Conservation (phyloP, 2,888 invertebrate genomes). For the Physocephala rufipes region DNA sequence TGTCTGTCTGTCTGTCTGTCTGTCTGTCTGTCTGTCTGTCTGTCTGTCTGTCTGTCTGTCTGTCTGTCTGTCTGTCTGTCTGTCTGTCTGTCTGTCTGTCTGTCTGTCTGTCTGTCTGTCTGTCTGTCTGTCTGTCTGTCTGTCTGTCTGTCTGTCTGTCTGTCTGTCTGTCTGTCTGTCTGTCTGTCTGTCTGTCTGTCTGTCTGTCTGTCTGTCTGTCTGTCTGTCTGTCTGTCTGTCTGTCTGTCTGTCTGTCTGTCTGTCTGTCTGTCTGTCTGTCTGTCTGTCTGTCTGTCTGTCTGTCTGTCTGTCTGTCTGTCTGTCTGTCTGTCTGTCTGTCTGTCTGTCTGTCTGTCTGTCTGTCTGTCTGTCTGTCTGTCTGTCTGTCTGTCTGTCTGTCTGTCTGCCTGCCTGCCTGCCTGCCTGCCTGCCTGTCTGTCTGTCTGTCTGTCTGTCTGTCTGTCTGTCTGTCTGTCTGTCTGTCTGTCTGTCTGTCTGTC, state of each 20-base stretch:
- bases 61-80: slow-evolving; percentile 20
- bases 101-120: slow-evolving; percentile 20
- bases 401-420: too few species aligned
- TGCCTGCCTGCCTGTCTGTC: too few species aligned
- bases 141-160: slow-evolving; percentile 20
- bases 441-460: slow-evolving; percentile 20
- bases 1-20: slow-evolving; percentile 20
- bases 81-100: slow-evolving; percentile 20
- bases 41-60: slow-evolving; percentile 20
- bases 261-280: slow-evolving; percentile 20
- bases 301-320: slow-evolving; percentile 20
- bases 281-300: slow-evolving; percentile 20
- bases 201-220: slow-evolving; percentile 20
- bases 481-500: slow-evolving; percentile 20
- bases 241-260: slow-evolving; percentile 20
- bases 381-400: slow-evolving; percentile 20
- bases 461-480: slow-evolving; percentile 20
- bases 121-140: slow-evolving; percentile 20
- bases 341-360: slow-evolving; percentile 20
- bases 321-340: slow-evolving; percentile 20
- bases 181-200: slow-evolving; percentile 20
- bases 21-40: slow-evolving; percentile 20
- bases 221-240: slow-evolving; percentile 20
- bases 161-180: slow-evolving; percentile 20
- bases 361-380: slow-evolving; percentile 20